phyloP scores from a whole-genome alignment of 2,797 vertebrate species.

The Rachycentron canadum region DNA sequence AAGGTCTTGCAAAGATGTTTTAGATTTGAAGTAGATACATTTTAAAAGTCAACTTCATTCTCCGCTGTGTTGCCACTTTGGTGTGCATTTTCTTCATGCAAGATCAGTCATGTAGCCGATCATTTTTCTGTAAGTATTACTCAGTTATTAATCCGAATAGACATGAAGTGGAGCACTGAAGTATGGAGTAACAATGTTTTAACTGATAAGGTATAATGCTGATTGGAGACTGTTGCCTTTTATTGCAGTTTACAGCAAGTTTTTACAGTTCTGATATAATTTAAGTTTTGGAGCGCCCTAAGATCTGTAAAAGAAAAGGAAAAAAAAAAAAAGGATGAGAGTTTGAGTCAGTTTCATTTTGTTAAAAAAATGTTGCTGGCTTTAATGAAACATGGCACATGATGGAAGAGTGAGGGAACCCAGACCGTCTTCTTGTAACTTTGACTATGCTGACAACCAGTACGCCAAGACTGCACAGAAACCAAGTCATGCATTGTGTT shows the following conservation, averaged over 20 bases:
- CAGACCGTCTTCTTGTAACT: slow-evolving; percentile 46
- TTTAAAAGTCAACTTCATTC: slow-evolving; percentile 58
- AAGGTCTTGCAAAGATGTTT: slow-evolving; percentile 54
- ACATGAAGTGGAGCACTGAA: slow-evolving; percentile 29
- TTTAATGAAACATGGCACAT: slow-evolving; percentile 58
- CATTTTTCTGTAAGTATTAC: slow-evolving; percentile 66
- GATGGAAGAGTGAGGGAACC: slow-evolving; percentile 50
- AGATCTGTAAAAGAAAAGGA: slow-evolving; percentile 9
- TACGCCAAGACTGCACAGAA: slow-evolving; percentile 15
- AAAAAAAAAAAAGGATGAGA: slow-evolving; percentile 5
- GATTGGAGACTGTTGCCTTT: slow-evolving; percentile 60
- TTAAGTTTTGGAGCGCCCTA: slow-evolving; percentile 35
- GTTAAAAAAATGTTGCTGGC: slow-evolving; percentile 17
- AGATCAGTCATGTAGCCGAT: slow-evolving; percentile 66
- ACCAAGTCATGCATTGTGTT: not conserved
- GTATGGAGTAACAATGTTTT: slow-evolving; percentile 33
- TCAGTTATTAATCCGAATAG: slow-evolving; percentile 62
- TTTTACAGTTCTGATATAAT: slow-evolving; percentile 55
- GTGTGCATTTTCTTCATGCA: slow-evolving; percentile 66
- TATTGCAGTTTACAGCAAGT: slow-evolving; percentile 61
- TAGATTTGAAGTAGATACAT: slow-evolving; percentile 70
- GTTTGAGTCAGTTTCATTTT: slow-evolving; percentile 8
- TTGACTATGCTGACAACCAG: slow-evolving; percentile 6
- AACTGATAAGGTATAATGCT: slow-evolving; percentile 27
- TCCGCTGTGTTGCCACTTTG: slow-evolving; percentile 63